phyloP scores from a whole-genome alignment of 1,140 invertebrate species.

The Bicyclus anynana region DNA sequence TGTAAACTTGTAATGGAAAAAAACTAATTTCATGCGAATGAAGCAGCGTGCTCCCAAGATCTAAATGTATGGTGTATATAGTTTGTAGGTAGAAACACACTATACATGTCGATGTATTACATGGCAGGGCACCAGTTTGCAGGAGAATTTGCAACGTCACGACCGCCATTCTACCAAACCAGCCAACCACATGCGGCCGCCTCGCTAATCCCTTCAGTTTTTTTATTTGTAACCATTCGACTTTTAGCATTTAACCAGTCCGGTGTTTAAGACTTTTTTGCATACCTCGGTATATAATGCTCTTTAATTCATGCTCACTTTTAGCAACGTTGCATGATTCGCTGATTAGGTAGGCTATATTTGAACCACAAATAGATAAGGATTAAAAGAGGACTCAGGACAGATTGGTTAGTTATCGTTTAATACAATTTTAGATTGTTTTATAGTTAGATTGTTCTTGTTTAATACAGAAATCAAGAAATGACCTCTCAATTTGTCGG shows the following conservation, averaged over 20 bases:
- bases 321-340: background rate
- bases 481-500: too few relatives aligned
- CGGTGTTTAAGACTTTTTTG: constrained; percentile 12
- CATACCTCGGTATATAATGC: background rate
- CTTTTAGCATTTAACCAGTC: constrained; percentile 30
- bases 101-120: background rate
- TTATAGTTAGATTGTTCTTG: too few relatives aligned
- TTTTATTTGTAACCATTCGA: constrained; percentile 51
- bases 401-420: too few relatives aligned
- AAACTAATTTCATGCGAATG: too few relatives aligned
- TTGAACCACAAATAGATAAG: too few relatives aligned
- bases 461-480: too few relatives aligned
- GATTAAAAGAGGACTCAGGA: too few relatives aligned
- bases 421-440: too few relatives aligned
- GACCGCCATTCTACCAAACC: constrained; percentile 42
- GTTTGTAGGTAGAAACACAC: background rate
- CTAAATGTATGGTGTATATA: too few relatives aligned
- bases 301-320: background rate
- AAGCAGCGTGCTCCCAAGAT: too few relatives aligned
- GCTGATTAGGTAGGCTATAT: too few relatives aligned
- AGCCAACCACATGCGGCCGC: constrained; percentile 41
- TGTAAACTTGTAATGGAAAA: too few relatives aligned
- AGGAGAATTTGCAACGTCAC: constrained; percentile 54
- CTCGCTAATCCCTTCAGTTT: constrained; percentile 49
- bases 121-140: constrained; percentile 17